phyloP scores from a whole-genome alignment of 2,888 invertebrate genomes.

The Pinctada fucata region DNA sequence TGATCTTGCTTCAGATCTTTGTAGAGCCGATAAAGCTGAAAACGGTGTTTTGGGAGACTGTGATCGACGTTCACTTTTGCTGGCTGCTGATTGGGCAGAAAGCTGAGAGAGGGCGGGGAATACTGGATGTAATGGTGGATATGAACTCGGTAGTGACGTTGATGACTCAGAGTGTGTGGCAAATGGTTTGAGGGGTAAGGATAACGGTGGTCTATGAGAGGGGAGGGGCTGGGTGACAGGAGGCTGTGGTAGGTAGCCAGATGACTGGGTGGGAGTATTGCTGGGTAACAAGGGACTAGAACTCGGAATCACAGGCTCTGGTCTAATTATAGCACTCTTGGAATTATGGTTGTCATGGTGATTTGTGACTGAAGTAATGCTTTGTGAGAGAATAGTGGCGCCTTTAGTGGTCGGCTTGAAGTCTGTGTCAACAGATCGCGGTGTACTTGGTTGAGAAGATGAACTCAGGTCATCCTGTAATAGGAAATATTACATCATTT shows the following conservation, averaged over 20 bases:
- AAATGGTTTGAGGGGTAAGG: conserved; percentile 37
- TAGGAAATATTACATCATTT: conserved; percentile 5
- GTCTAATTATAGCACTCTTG: conserved; percentile 27
- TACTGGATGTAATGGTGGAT: conserved; percentile 26
- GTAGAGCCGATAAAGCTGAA: conserved; percentile 37
- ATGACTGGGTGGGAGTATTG: conserved; percentile 28
- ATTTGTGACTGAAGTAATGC: conserved; percentile 44
- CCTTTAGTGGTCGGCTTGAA: conserved; percentile 52
- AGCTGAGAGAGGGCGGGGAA: conserved; percentile 2
- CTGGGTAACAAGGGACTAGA: conserved; percentile 29
- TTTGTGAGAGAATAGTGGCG: conserved; percentile 42
- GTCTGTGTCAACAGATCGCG: conserved; percentile 68
- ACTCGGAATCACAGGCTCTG: conserved; percentile 37
- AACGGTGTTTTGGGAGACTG: conserved; percentile 31
- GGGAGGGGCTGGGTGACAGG: conserved; percentile 43
- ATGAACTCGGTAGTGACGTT: conserved; percentile 14
- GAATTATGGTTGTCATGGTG: conserved; percentile 29
- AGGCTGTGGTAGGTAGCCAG: conserved; percentile 40
- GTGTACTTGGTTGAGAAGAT: conserved; percentile 69
- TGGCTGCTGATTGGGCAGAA: neutral
- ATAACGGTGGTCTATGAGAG: conserved; percentile 37
- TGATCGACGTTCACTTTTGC: conserved; percentile 5
- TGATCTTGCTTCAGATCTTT: conserved; percentile 37
- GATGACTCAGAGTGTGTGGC: conserved; percentile 27
- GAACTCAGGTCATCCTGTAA: conserved; percentile 68